phyloP scores from a whole-genome alignment of 2,888 invertebrate species.

The Cerastis leucographa region DNA sequence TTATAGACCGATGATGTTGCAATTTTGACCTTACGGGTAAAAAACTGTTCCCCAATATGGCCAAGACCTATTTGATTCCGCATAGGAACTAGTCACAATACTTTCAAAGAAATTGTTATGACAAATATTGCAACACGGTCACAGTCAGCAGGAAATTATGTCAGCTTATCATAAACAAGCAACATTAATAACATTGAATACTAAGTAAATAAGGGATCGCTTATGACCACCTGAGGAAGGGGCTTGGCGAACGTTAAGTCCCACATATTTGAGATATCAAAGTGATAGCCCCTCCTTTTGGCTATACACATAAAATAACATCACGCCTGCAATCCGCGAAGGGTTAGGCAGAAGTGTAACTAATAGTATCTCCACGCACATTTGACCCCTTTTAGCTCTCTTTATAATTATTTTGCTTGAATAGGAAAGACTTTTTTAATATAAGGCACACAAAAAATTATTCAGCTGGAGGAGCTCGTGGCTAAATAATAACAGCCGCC shows the following conservation, averaged over 20 bases:
- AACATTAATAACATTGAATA: conserved; percentile 2
- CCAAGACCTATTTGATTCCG: background rate
- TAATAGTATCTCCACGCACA: too few species aligned
- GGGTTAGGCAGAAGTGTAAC: too few species aligned
- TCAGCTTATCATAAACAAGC: conserved; percentile 35
- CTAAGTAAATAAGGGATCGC: conserved; percentile 21
- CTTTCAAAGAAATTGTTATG: conserved; percentile 34
- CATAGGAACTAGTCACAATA: conserved; percentile 1
- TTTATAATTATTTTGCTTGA: background rate
- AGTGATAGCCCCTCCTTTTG: background rate
- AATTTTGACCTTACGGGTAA: background rate
- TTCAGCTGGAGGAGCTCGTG: too few species aligned
- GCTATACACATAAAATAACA: too few species aligned
- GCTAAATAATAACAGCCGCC: too few species aligned
- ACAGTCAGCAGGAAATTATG: conserved; percentile 7
- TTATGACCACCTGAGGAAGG: background rate
- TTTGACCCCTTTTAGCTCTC: too few species aligned
- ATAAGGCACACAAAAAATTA: background rate
- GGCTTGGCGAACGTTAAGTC: background rate
- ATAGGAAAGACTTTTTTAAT: background rate
- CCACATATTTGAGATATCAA: conserved; percentile 4
- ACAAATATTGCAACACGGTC: conserved; percentile 13
- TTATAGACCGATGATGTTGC: background rate
- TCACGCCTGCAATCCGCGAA: too few species aligned
- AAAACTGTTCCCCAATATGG: background rate